Evolutionary conservation across 2,888 invertebrate species (phyloP), one percentile per base, ranked within the genome.

Genomic region (Zelleria hepariella): DNA sequence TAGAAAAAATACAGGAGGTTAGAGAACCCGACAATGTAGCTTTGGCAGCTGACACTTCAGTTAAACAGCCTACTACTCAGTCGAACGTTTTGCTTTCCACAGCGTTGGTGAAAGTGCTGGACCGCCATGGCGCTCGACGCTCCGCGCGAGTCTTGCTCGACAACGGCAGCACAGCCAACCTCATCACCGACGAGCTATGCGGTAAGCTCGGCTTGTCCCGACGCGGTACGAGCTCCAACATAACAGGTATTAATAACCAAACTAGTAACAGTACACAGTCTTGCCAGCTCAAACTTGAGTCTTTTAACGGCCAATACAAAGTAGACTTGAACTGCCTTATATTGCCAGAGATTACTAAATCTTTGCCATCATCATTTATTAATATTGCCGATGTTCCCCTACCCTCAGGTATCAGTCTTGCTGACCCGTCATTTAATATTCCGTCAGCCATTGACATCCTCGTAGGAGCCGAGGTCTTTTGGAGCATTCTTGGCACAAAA

Each of bases 191-290:
- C 5, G 25, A 58, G 7, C 57, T 65, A 25, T 66, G 66, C 58
- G 60, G 25, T 20, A 63, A 60, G 59, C 62, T 67, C 18, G 65
- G 63, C 51, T 49, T 67, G 59, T 49, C 59, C 52, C 60, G 57
- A 42, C 62, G 57, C 7, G 49, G 26, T 32, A 54, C 59, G 6
- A 58, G 53, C 64, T 63, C 64, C 59, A 67, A 62, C 5, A 61
- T 67, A 10, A 59, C 63, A 63, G 67, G 67, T 65, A 67, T 68
- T n/a, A 64, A 64, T 27, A 60, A 60, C 53, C 62, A 66, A 18
- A 24, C 51, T 58, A 62, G 62, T 20, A 49, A 32, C 54, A 62
- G 32, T 57, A 53, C 66, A 61, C 59, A 66, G 61, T 58, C 51
- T 58, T 67, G 65, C 48, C 60, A 47, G 48, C 52, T 66, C 7